These are phyloP conservation scores for Cotesia vestalis DNA, from an alignment of 1,140 invertebrate genomes.

Conservation along the genomic window DNA sequence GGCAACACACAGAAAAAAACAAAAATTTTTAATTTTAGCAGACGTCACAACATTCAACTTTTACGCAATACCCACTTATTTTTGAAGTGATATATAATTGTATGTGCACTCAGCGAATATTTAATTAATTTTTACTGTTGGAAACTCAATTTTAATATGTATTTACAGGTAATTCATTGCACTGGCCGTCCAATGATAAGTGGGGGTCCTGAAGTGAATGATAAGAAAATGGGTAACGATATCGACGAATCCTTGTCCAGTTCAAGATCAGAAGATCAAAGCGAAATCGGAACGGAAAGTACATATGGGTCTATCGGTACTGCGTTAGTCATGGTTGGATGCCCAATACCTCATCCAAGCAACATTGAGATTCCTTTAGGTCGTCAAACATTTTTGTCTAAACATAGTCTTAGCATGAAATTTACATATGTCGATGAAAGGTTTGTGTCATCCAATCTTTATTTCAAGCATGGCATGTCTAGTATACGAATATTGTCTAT, in stretches of 20 bases:
- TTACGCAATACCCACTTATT: too few species aligned
- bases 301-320: constrained; percentile 50
- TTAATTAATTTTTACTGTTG: too few species aligned
- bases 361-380: constrained; percentile 91
- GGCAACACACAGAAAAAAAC: too few species aligned
- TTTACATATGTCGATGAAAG: constrained; percentile 93
- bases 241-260: constrained; percentile 24
- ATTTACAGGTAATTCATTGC: constrained; percentile 83
- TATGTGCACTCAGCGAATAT: too few species aligned
- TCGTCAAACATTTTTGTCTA: constrained; percentile 87
- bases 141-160: constrained; percentile 12
- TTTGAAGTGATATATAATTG: too few species aligned
- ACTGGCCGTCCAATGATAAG: constrained; percentile 78
- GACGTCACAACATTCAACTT: too few species aligned
- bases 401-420: constrained; percentile 93
- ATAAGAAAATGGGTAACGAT: constrained; percentile 30
- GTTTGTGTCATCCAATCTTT: constrained; percentile 69
- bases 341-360: constrained; percentile 91
- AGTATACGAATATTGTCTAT: background rate
- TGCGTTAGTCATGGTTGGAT: constrained; percentile 81
- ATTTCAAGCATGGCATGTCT: background rate
- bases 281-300: constrained; percentile 45
- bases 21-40: too few species aligned
- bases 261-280: constrained; percentile 33
- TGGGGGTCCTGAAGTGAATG: constrained; percentile 44